Base-by-base conservation (phyloP, 2,113 vertebrate genomes). In the Bambusicola thoracicus region DNA sequence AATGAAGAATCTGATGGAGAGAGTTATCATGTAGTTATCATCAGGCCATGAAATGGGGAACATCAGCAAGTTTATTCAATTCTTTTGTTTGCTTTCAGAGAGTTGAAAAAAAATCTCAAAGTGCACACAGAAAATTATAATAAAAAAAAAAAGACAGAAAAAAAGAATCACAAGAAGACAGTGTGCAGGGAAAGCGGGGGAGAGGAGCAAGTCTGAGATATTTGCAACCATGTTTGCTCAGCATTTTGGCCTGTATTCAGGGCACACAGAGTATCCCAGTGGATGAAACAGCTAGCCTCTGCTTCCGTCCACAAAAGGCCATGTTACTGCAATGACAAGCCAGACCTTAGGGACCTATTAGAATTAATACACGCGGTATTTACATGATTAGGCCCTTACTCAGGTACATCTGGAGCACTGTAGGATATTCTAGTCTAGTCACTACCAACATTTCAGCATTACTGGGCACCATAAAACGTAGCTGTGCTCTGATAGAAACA, bases 1-100 rank as follows among this genome's bases (percentile, higher is more conserved):
- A 87, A 97, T 61, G 86, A 96, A 95, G 95, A 96, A 87, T 95
- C 87, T 96, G 95, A 72, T 88, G 77, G 76, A 85, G 77, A 87
- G 59, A 74, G 89, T 95, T 91, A 94, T 91, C 93, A 1, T 75
- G 93, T 83, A 53, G 84, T 91, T 97, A 93, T 91, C 94, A 92
- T 89, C 80, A 92, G 94, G 93, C 85, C 96, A 90, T 96, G 95
- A 95, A 95, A 94, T 59, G n/a, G 70, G 81, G 68, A 87, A 94
- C 92, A 94, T 94, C 95, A 93, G 92, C 95, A 96, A 91, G 70
- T 83, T 90, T 62, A 94, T 96, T 94, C 85, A 93, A 38, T n/a
- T 88, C 83, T 46, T 94, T 91, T 93, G 82, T 95, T 87, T 86
- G 85, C 43, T 78, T 75, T 94, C 48, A 87, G 44, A n/a, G 75